Evolutionary conservation across 1,140 invertebrate species (phyloP).

Genomic region (Araneus ventricosus): DNA sequence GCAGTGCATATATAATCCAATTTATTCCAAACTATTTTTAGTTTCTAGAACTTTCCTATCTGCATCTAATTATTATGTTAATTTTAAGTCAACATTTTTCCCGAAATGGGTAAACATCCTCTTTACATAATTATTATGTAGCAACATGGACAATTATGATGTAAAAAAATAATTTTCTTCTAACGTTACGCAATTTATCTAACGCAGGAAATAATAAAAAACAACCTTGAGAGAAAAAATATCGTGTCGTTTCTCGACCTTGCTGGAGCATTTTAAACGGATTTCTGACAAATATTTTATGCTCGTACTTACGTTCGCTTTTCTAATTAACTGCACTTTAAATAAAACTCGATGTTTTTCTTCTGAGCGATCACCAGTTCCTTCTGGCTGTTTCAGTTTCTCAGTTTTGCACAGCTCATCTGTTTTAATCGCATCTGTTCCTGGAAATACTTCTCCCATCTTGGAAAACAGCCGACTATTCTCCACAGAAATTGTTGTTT

Average conservation of each 20-base stretch:
- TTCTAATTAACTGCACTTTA: not conserved
- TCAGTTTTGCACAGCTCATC: slow-evolving; percentile 9
- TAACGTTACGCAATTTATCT: not conserved
- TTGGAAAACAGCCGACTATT: slow-evolving; percentile 29
- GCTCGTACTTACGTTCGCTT: not conserved
- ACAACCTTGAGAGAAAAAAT: not conserved
- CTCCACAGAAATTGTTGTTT: not conserved
- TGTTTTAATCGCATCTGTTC: not conserved
- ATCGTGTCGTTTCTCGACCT: not conserved
- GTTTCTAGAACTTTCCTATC: too few species aligned
- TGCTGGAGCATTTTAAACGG: not conserved
- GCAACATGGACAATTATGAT: too few species aligned
- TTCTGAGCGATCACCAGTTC: not conserved
- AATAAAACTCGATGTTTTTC: not conserved
- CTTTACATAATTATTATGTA: too few species aligned
- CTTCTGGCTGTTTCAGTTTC: not conserved
- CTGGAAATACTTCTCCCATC: not conserved
- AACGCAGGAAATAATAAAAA: not conserved
- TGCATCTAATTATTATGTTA: too few species aligned
- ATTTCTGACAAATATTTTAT: not conserved
- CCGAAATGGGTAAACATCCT: too few species aligned
- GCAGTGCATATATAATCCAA: too few species aligned
- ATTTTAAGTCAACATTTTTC: too few species aligned
- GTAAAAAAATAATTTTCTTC: too few species aligned
- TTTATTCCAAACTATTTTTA: too few species aligned